phyloP scores from a whole-genome alignment of 2,113 vertebrate genomes.

The Pleuronectes platessa region DNA sequence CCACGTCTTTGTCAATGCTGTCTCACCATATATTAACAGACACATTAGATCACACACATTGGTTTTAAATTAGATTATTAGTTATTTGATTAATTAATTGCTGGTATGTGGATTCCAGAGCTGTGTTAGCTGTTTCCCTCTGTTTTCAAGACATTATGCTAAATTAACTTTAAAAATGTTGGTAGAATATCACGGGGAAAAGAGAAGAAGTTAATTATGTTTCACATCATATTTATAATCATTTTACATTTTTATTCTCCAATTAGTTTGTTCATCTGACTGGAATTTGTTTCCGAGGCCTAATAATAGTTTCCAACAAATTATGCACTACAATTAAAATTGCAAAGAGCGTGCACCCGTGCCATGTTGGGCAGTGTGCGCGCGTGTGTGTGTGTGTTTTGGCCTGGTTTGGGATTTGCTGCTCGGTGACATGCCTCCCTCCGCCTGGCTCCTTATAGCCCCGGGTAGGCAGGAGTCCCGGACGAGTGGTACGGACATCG shows the following conservation, averaged over 20 bases:
- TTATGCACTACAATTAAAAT: not conserved
- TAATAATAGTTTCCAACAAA: not conserved
- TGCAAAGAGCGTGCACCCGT: not conserved
- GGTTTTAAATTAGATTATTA: too few species aligned
- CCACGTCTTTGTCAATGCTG: too few species aligned
- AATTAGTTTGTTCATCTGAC: not conserved
- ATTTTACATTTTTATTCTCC: not conserved
- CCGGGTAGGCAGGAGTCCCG: constrained; percentile 86
- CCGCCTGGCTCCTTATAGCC: constrained; percentile 88
- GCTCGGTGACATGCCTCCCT: constrained; percentile 83
- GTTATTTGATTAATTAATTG: too few species aligned
- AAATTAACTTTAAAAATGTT: too few species aligned
- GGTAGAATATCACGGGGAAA: too few species aligned
- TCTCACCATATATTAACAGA: too few species aligned
- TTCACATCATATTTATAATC: too few species aligned
- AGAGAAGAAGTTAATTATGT: too few species aligned
- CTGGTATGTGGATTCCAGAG: too few species aligned
- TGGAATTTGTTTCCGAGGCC: not conserved
- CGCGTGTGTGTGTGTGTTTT: constrained; percentile 30
- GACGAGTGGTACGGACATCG: constrained; percentile 93
- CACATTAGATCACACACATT: too few species aligned
- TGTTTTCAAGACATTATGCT: too few species aligned
- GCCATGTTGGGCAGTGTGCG: not conserved
- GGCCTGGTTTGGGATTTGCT: constrained; percentile 86
- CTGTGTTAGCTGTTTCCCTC: too few species aligned